Conservation (phyloP, 2,888 invertebrate genomes). For the Amblyjoppa proteus region DNA sequence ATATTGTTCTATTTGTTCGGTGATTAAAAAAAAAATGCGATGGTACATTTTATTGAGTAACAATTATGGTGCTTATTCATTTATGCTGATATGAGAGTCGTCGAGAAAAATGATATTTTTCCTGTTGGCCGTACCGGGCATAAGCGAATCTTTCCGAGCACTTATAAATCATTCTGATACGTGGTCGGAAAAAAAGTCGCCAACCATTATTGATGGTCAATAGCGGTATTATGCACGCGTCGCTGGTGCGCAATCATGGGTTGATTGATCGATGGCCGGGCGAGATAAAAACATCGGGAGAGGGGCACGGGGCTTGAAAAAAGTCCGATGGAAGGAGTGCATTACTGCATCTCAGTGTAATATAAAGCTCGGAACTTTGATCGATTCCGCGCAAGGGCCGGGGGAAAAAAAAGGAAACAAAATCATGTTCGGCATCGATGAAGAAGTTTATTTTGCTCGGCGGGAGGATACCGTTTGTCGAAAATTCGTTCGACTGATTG, state of each 20-base stretch:
- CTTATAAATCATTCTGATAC: conserved; percentile 72
- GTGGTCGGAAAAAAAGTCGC: conserved; percentile 61
- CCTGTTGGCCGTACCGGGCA: neutral
- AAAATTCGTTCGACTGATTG: conserved; percentile 37
- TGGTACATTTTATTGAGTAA: neutral
- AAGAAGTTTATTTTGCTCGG: conserved; percentile 10
- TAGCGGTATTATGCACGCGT: conserved; percentile 76
- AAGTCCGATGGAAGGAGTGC: conserved; percentile 51
- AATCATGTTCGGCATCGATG: conserved; percentile 27
- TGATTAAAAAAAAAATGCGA: neutral
- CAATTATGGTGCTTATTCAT: conserved; percentile 25
- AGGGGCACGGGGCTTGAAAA: conserved; percentile 25
- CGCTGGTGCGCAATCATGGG: conserved; percentile 69
- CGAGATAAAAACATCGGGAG: conserved; percentile 46
- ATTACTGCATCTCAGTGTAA: conserved; percentile 51
- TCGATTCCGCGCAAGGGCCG: conserved; percentile 39
- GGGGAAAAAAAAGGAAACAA: conserved; percentile 21
- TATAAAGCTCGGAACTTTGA: conserved; percentile 56
- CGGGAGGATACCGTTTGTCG: conserved; percentile 8
- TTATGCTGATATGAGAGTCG: conserved; percentile 6
- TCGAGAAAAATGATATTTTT: conserved; percentile 12
- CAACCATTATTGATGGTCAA: conserved; percentile 76
- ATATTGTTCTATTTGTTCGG: neutral
- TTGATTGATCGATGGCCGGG: conserved; percentile 71
- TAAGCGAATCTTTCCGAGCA: conserved; percentile 30